phyloP scores from a whole-genome alignment of 2,113 vertebrate species.

The Sebastes schlegelii region DNA sequence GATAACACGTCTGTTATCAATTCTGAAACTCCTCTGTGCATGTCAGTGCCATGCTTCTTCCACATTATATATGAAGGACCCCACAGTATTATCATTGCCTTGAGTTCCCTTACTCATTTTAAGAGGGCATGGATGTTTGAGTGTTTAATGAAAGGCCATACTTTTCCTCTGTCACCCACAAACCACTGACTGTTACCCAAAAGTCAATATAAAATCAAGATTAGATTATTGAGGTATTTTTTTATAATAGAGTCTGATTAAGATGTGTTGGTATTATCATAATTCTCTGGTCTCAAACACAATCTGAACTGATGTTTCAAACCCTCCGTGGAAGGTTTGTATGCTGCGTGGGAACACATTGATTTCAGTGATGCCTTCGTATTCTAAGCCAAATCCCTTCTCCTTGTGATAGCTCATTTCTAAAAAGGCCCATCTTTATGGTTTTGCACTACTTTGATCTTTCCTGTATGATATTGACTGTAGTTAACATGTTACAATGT shows the following conservation, averaged over 20 bases:
- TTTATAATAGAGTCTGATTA: neutral
- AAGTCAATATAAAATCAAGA: neutral
- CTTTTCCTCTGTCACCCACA: too few relatives aligned
- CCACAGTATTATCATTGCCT: neutral
- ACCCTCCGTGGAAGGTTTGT: neutral
- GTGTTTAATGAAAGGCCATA: neutral
- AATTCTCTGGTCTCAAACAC: neutral
- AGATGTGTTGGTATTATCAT: neutral
- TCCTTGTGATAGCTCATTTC: neutral
- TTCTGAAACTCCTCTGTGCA: too few relatives aligned
- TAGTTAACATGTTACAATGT: neutral
- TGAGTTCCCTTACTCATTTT: neutral
- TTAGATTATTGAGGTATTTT: neutral
- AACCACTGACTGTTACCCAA: neutral
- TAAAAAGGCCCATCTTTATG: neutral
- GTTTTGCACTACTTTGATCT: constrained; percentile 24
- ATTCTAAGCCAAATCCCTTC: neutral
- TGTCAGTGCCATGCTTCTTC: too few relatives aligned
- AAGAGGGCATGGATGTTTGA: neutral
- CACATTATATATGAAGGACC: constrained; percentile 1
- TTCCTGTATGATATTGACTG: neutral
- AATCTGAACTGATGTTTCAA: neutral
- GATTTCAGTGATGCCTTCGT: neutral
- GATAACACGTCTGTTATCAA: too few relatives aligned
- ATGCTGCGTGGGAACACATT: neutral